A percentile compares a stretch with the other conserved stretches of the same genome.
These are phyloP conservation scores for Fringilla coelebs DNA, from an alignment of 2,797 vertebrate genomes.

Conservation along the genomic window DNA sequence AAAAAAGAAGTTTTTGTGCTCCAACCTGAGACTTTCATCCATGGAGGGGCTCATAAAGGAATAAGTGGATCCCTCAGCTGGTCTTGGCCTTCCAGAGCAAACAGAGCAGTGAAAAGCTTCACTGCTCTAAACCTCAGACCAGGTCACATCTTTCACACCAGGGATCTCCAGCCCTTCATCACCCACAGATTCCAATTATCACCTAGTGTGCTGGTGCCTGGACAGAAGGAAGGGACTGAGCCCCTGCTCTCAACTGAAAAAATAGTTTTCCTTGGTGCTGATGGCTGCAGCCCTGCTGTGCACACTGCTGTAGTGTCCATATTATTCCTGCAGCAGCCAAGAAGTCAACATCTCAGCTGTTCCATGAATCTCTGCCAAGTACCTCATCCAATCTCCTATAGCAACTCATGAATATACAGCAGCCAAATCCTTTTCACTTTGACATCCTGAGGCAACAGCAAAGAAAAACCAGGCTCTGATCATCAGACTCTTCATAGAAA, in stretches of 20 bases:
- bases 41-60: neutral
- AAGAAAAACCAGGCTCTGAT: conserved; percentile 7
- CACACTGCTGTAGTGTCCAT: neutral
- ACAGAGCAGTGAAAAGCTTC: neutral
- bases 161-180: neutral
- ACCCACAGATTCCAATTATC: neutral
- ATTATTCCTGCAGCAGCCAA: neutral
- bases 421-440: conserved; percentile 29
- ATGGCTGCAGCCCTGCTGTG: conserved; percentile 5
- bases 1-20: neutral
- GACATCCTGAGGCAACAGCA: neutral
- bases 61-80: neutral
- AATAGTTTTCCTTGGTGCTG: neutral
- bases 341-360: conserved; percentile 40
- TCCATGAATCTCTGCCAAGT: conserved; percentile 6
- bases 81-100: neutral
- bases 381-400: neutral
- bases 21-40: fast-evolving
- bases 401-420: conserved; percentile 34
- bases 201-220: neutral
- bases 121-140: neutral
- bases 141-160: neutral
- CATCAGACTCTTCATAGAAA: neutral
- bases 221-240: neutral
- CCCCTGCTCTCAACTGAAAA: neutral